Base-by-base conservation (phyloP, 2,113 vertebrate genomes). In the Pyxicephalus adspersus region DNA sequence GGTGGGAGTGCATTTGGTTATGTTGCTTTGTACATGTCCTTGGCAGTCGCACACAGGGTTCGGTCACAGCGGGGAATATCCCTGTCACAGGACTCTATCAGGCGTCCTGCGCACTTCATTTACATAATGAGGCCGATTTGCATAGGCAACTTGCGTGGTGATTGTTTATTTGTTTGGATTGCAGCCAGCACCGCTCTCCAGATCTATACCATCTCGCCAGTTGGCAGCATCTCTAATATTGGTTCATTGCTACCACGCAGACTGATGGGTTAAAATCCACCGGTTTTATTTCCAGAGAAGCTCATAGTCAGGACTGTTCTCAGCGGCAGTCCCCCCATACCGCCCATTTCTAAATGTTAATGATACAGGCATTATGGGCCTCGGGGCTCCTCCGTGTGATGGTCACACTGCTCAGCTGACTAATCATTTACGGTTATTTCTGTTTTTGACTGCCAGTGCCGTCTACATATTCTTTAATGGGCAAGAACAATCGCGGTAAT, bases 81-180 rank as follows among this genome's bases (percentile, higher is more conserved):
- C 76, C 66, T 71, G 57, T 58, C 77, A 54, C 54, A 63, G 57
- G 57, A 71, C 77, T 63, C 55, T 26, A 70, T 28, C 45, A 52
- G 66, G 58, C 77, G 2, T 28, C 77, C 77, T 29, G 25, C 61
- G 26, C 52, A 55, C 57, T 68, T 71, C 17, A 80, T 80, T 71
- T 80, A 63, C 77, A 71, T 80, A 80, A 80, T 71, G 77, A 80
- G 77, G 31, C 25, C 34, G 55, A 80, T 80, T 80, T 80, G 66
- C 77, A 80, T 63, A 71, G 28, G 54, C 38, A 51, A 52, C 74
- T 63, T 64, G 25, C 29, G 25, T 52, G 64, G 58, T 28, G 38
- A 52, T 76, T 54, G 58, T 76, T 76, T 64, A 55, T 77, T 64
- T 64, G 63, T 66, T 50, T 77, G 63, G 63, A 51, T 31, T 51